Base-by-base conservation (phyloP, 2,113 vertebrate genomes). In the Regulus satrapa region DNA sequence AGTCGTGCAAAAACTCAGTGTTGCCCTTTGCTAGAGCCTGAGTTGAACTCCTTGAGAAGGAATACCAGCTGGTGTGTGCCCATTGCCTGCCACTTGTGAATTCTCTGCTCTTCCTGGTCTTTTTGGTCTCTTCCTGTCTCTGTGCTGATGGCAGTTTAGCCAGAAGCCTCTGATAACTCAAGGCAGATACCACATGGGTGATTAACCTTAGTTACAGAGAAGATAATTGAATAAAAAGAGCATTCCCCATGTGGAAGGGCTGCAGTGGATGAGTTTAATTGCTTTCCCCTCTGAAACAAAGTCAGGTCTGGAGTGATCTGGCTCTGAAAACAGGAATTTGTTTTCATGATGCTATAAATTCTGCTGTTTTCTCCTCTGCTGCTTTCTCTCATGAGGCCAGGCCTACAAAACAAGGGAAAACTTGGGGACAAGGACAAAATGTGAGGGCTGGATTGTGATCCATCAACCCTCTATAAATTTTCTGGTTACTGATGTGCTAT, bases 201-300 rank as follows among this genome's bases (percentile, higher is more conserved):
- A 80, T 93, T 93, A 96, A 93, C 51, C 67, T 88, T 51, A 85
- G 66, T 73, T 93, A 88, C 25, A 82, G 43, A 68, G 85, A 93
- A 93, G 51, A 36, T 92, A 94, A 94, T 94, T 94, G 32, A 92
- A 94, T 96, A 48, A 95, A 89, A 95, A 80, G 63, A 93, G 26
- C 14, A 49, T 92, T 85, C 94, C 59, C 38, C 40, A 9, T 26
- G 12, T 74, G 78, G 46, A 94, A 85, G 40, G 40, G 6, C 93
- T 96, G 75, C 55, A 59, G 24, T 92, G 46, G 6, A 19, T 74
- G 63, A 73, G 28, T 80, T 85, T 83, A 93, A 90, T 88, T 79
- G 71, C 51, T 67, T 88, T 94, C 63, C 8, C 9, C 14, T 81
- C 46, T 86, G 68, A 91, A 96, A 59, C 34, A 81, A 91, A 88